These are phyloP conservation scores for Notothenia coriiceps DNA, from an alignment of 2,113 vertebrate genomes.

Conservation along the genomic window DNA sequence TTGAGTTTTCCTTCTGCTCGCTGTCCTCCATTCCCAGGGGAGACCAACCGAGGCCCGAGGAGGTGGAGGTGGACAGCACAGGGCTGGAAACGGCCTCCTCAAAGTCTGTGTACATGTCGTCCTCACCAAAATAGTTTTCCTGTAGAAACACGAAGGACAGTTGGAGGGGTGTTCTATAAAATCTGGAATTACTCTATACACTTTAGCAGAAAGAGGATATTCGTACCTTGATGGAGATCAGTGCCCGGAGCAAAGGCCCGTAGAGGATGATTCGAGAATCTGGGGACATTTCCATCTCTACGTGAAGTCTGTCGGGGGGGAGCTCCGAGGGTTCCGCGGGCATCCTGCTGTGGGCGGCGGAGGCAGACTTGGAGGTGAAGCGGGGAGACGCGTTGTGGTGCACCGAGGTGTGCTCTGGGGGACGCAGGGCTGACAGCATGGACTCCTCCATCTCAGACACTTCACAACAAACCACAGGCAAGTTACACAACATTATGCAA, in stretches of 20 bases:
- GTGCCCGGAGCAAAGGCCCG: slow-evolving; percentile 92
- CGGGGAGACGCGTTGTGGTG: slow-evolving; percentile 80
- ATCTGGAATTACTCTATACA: not conserved
- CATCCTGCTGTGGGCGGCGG: slow-evolving; percentile 72
- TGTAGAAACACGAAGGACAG: slow-evolving; percentile 52
- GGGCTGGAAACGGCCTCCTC: slow-evolving; percentile 94
- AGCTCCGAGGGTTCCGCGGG: slow-evolving; percentile 92
- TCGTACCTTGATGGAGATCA: slow-evolving; percentile 93
- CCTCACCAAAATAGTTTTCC: slow-evolving; percentile 99
- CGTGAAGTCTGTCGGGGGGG: slow-evolving; percentile 92
- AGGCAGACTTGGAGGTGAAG: slow-evolving; percentile 55
- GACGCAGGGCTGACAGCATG: slow-evolving; percentile 92
- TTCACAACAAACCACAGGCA: slow-evolving; percentile 50
- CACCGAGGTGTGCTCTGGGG: slow-evolving; percentile 83
- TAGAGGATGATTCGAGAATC: slow-evolving; percentile 96
- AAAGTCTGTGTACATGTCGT: slow-evolving; percentile 99
- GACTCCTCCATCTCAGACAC: slow-evolving; percentile 98
- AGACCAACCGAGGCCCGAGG: slow-evolving; percentile 94
- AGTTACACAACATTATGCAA: not conserved
- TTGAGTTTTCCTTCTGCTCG: slow-evolving; percentile 83
- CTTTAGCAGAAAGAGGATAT: not conserved
- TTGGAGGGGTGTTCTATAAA: not conserved
- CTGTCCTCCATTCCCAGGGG: slow-evolving; percentile 90
- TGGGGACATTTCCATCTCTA: slow-evolving; percentile 96
- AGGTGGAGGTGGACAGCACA: slow-evolving; percentile 91